Evolutionary conservation across 1,140 invertebrate genomes (phyloP).

Genomic region (Kradibia gibbosae): DNA sequence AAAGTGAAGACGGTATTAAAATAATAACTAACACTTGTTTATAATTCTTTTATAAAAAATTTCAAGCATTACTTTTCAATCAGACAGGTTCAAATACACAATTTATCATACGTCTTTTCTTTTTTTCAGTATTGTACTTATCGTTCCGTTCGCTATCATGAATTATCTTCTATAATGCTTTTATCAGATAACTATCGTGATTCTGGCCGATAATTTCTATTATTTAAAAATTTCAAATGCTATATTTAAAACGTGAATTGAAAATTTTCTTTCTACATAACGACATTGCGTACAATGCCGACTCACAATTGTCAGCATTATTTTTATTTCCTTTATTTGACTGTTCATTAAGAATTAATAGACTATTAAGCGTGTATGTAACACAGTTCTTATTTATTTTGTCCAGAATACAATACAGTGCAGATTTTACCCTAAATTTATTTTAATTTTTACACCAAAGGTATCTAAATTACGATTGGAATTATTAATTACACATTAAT

Average conservation of each 20-base stretch:
- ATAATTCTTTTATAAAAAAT: slow-evolving; percentile 62
- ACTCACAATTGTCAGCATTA: slow-evolving; percentile 49
- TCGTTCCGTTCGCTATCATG: slow-evolving; percentile 47
- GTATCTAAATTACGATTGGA: slow-evolving; percentile 69
- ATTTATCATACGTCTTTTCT: slow-evolving; percentile 58
- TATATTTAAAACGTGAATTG: slow-evolving; percentile 39
- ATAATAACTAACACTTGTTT: slow-evolving; percentile 47
- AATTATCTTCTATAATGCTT: slow-evolving; percentile 43
- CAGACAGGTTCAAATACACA: slow-evolving; percentile 65
- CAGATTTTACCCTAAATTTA: slow-evolving; percentile 66
- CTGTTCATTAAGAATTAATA: slow-evolving; percentile 38
- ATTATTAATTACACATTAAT: slow-evolving; percentile 70
- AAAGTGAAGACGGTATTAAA: not conserved
- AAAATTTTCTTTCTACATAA: slow-evolving; percentile 46
- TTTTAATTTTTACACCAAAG: slow-evolving; percentile 71
- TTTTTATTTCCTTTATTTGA: slow-evolving; percentile 42
- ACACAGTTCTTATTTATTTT: slow-evolving; percentile 35
- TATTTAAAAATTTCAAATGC: slow-evolving; percentile 60
- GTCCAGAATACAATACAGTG: slow-evolving; percentile 52
- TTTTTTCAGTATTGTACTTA: slow-evolving; percentile 45
- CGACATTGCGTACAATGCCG: slow-evolving; percentile 35
- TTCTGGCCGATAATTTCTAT: slow-evolving; percentile 62
- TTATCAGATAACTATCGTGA: slow-evolving; percentile 48
- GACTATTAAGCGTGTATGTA: slow-evolving; percentile 30
- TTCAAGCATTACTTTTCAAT: slow-evolving; percentile 70